A percentile compares a stretch with the other conserved stretches of the same genome.
These are phyloP conservation scores for Iphiclides podalirius DNA, from an alignment of 2,888 invertebrate genomes.

Conservation along the genomic window DNA sequence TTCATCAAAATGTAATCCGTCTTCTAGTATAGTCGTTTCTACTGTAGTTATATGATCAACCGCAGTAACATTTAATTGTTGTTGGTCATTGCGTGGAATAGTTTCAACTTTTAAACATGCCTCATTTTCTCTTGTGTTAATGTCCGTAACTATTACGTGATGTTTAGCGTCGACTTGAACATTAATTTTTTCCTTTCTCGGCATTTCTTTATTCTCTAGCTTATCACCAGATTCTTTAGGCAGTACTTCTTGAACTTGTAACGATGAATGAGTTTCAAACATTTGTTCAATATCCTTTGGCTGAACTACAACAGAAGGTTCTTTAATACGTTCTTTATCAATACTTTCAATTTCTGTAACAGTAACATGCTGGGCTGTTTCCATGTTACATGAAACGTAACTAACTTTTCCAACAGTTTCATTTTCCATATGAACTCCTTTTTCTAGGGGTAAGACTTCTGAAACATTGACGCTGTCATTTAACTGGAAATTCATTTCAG, in stretches of 20 bases:
- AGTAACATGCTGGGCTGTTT: conserved; percentile 73
- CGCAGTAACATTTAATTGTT: conserved; percentile 44
- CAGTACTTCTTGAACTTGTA: conserved; percentile 49
- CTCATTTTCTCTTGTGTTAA: conserved; percentile 51
- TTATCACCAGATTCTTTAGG: conserved; percentile 45
- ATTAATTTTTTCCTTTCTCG: conserved; percentile 39
- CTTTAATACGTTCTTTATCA: conserved; percentile 62
- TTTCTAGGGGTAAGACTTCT: conserved; percentile 41
- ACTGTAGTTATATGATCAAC: conserved; percentile 50
- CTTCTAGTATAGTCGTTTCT: conserved; percentile 55
- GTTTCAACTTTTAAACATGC: conserved; percentile 34
- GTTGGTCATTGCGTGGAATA: conserved; percentile 34
- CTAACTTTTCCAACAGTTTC: conserved; percentile 35
- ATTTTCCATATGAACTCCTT: conserved; percentile 39
- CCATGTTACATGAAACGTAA: conserved; percentile 37
- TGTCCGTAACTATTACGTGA: conserved; percentile 50
- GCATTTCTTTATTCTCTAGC: conserved; percentile 26
- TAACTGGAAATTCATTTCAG: conserved; percentile 42
- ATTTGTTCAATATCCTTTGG: conserved; percentile 35
- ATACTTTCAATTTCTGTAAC: conserved; percentile 70
- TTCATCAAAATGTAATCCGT: conserved; percentile 36
- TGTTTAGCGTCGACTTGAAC: conserved; percentile 45
- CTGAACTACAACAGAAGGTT: conserved; percentile 28
- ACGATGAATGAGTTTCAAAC: conserved; percentile 44
- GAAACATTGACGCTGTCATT: conserved; percentile 40